Conservation (phyloP, 2,888 invertebrate species). For the Dicyrtoma fusca region DNA sequence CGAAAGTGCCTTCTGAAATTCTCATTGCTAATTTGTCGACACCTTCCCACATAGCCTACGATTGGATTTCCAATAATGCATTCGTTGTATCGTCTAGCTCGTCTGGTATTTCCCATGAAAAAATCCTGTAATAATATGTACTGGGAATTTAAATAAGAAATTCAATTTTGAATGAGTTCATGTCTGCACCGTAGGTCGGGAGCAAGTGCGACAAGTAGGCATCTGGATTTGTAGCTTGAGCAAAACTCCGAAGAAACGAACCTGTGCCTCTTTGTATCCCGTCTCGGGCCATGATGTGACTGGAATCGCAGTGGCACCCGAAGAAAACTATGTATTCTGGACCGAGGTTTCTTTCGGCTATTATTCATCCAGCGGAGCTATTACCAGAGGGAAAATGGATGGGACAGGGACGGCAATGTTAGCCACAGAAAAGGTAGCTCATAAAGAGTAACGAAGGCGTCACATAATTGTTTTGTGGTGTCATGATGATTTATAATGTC, state of each 20-base stretch:
- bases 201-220: constrained; percentile 1
- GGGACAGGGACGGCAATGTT: constrained; percentile 5
- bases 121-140: not conserved
- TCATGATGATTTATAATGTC: not conserved
- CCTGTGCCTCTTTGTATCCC: constrained; percentile 25
- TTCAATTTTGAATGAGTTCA: constrained; percentile 7
- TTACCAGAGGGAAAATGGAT: constrained; percentile 30
- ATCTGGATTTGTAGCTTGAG: constrained; percentile 28
- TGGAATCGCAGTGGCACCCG: constrained; percentile 15
- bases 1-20: constrained; percentile 2
- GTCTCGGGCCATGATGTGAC: constrained; percentile 31
- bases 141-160: not conserved
- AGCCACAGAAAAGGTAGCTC: constrained; percentile 31
- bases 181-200: constrained; percentile 12
- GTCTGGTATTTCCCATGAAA: no score
- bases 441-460: not conserved
- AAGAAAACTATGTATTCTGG: constrained; percentile 36
- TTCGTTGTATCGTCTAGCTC: constrained; percentile 74
- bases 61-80: constrained; percentile 77
- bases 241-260: constrained; percentile 3
- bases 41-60: constrained; percentile 76
- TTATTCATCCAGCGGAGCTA: constrained; percentile 11
- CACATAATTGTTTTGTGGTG: constrained; percentile 3
- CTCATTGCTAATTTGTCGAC: constrained; percentile 66
- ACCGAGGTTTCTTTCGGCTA: constrained; percentile 13